These are phyloP conservation scores for Drosophila kanapiae DNA, from an alignment of 1,140 invertebrate species.

Conservation along the genomic window DNA sequence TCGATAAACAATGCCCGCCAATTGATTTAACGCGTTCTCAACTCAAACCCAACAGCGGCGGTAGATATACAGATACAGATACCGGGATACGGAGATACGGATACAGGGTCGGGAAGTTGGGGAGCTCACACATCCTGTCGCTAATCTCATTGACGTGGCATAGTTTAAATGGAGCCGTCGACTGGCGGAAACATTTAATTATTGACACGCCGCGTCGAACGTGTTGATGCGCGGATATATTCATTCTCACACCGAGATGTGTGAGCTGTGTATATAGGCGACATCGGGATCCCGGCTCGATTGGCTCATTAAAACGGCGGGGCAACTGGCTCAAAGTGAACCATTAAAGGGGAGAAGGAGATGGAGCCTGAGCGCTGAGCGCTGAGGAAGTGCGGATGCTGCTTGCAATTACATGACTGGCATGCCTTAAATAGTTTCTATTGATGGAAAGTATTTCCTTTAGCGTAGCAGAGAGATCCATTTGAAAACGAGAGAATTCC, in stretches of 20 bases:
- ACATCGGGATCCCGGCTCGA: slow-evolving; percentile 38
- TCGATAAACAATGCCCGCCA: slow-evolving; percentile 49
- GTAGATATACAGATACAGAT: not conserved
- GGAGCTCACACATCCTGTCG: slow-evolving; percentile 50
- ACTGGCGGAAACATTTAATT: slow-evolving; percentile 69
- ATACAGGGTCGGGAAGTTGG: slow-evolving; percentile 3
- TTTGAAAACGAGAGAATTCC: too few species aligned
- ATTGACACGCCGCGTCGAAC: slow-evolving; percentile 60
- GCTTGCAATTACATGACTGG: slow-evolving; percentile 21
- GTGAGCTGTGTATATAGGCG: slow-evolving; percentile 24
- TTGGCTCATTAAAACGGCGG: slow-evolving; percentile 46
- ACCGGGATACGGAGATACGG: not conserved
- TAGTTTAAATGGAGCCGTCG: slow-evolving; percentile 42
- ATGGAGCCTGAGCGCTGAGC: not conserved
- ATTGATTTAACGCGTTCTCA: slow-evolving; percentile 53
- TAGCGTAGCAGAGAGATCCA: not conserved
- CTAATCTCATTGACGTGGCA: slow-evolving; percentile 60
- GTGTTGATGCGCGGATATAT: slow-evolving; percentile 52
- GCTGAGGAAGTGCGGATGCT: slow-evolving; percentile 20
- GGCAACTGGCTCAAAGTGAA: slow-evolving; percentile 24
- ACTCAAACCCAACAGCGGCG: slow-evolving; percentile 8
- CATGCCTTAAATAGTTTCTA: slow-evolving; percentile 26
- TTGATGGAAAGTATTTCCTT: slow-evolving; percentile 16
- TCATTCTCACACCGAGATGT: slow-evolving; percentile 43
- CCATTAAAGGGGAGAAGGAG: slow-evolving; percentile 20